These are phyloP conservation scores for Lota lota DNA, from an alignment of 2,113 vertebrate species.

Conservation along the genomic window DNA sequence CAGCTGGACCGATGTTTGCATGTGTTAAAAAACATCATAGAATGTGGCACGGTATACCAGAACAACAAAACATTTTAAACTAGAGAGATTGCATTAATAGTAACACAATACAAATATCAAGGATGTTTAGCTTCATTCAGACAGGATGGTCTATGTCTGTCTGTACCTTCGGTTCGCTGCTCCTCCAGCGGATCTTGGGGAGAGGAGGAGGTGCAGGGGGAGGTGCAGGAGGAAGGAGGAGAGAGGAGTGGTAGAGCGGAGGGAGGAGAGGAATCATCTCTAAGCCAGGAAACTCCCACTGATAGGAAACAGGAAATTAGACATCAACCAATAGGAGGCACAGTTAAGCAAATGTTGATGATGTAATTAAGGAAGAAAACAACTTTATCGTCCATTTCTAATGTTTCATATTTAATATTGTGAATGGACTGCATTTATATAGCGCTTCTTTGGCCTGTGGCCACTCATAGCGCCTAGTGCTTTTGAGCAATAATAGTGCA, in stretches of 20 bases:
- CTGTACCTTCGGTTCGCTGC: not conserved
- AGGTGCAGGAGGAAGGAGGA: conserved; percentile 16
- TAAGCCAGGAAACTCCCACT: conserved; percentile 41
- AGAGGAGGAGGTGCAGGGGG: conserved; percentile 11
- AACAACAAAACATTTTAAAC: too few species aligned
- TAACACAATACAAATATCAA: too few species aligned
- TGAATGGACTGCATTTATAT: too few species aligned
- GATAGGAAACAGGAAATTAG: conserved; percentile 6
- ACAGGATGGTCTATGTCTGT: not conserved
- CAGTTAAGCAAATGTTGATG: too few species aligned
- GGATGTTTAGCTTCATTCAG: too few species aligned
- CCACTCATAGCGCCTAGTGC: too few species aligned
- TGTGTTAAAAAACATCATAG: not conserved
- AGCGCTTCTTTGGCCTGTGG: too few species aligned
- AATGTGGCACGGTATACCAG: conserved; percentile 8
- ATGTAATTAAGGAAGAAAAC: too few species aligned
- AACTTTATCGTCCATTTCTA: too few species aligned
- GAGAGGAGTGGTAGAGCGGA: conserved; percentile 9
- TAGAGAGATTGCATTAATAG: too few species aligned
- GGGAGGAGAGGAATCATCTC: conserved; percentile 32
- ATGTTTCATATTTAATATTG: too few species aligned
- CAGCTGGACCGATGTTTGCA: conserved; percentile 16
- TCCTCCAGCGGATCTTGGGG: conserved; percentile 15
- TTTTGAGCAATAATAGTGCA: too few species aligned
- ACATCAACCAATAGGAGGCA: not conserved